These are phyloP conservation scores for Perognathus longimembris DNA, from an alignment of 2,113 vertebrate species.

Conservation along the genomic window DNA sequence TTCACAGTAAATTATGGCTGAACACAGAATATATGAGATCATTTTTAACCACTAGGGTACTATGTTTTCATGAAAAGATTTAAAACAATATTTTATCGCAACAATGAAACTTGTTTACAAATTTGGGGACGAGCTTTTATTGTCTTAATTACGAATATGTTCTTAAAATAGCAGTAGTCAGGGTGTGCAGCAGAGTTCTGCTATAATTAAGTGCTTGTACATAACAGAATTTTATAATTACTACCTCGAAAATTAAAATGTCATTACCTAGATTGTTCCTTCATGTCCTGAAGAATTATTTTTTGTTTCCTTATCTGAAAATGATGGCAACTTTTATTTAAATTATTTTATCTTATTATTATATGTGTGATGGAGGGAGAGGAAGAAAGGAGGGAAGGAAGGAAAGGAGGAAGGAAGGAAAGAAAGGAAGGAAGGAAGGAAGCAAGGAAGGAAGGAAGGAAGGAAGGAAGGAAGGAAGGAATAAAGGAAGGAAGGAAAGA, in stretches of 20 bases:
- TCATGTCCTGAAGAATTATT: not conserved
- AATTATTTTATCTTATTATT: not conserved
- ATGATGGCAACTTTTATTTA: not conserved
- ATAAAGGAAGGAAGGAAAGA: too few species aligned
- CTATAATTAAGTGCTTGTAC: not conserved
- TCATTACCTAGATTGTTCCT: not conserved
- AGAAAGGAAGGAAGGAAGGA: too few species aligned
- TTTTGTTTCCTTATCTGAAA: not conserved
- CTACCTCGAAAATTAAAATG: not conserved
- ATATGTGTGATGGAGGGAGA: not conserved
- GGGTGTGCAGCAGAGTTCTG: not conserved
- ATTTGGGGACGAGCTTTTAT: not conserved
- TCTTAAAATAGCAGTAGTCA: conserved; percentile 8
- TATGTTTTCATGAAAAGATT: conserved; percentile 9
- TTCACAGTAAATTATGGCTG: conserved; percentile 27
- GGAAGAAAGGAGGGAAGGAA: too few species aligned
- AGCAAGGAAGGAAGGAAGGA: too few species aligned
- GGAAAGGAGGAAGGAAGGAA: too few species aligned
- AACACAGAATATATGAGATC: conserved; percentile 16
- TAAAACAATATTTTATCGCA: not conserved
- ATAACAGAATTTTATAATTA: not conserved
- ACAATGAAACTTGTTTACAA: not conserved
- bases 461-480: too few species aligned
- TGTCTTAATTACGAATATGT: not conserved
- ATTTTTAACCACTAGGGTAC: not conserved